Base-by-base conservation (phyloP, 2,888 invertebrate species). In the Creontiades dilutus region DNA sequence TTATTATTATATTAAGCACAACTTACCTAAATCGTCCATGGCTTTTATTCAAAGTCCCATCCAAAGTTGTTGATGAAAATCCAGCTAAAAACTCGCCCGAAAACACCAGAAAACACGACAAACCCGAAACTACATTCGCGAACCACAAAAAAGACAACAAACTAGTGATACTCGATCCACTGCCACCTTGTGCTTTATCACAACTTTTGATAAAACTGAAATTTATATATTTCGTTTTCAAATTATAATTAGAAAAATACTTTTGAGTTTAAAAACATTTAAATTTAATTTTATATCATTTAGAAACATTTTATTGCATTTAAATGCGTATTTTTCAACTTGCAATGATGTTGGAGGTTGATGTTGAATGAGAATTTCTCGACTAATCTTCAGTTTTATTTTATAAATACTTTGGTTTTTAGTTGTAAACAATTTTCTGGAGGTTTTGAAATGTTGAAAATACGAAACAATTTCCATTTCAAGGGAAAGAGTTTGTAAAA, bases 401-500 rank as follows among this genome's bases (percentile, higher is more conserved):
- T 68, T 19, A 68, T 68, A 68, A 57, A 57, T 57, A 57, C 52
- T 11, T 57, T n/a, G 0, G n/a, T 57, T 2, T 76, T 9, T 14
- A 14, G 27, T 76, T 37, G 27, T 37, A 27, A 13, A 75, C 85
- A 76, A n/a, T 90, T 78, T 81, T 27, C 0, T 57, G 28, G 28
- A 86, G 23, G 27, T 37, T 80, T 11, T 52, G 16, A 19, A 90
- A 90, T 68, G 23, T 13, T 57, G 28, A 52, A 47, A 81, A 48
- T 75, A 48, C 80, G 13, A 88, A 90, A 90, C 87, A 88, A 88
- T 87, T 4, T 0, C 9, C 0, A 23, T 81, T 61, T 86, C 75
- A 90, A 88, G 52, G n/a, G 52, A 19, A 1, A 9, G 13, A 28
- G 3, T 86, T 86, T 86, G 86, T 86, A 86, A 86, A 89, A 89